Conservation (phyloP, 1,140 invertebrate species). For the Meloidogyne chitwoodi region DNA sequence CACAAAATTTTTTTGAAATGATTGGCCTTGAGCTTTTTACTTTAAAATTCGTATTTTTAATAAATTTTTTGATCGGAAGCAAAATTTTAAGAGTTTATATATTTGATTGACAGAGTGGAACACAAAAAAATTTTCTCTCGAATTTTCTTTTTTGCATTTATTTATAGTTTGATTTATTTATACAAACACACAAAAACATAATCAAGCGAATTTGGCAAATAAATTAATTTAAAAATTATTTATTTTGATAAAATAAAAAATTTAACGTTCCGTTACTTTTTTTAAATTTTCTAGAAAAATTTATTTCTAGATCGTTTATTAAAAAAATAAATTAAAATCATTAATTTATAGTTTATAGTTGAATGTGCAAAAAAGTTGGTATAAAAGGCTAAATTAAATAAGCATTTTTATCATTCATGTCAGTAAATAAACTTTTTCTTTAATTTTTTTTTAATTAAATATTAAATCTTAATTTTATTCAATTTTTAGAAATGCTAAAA, state of each 20-base stretch:
- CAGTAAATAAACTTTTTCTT: no score
- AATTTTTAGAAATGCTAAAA: no score
- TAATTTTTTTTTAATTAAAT: no score
- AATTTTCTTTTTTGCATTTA: background rate
- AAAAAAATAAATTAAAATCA: background rate
- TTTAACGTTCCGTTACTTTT: background rate
- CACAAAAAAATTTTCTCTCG: background rate
- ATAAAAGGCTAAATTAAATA: background rate
- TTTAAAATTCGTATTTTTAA: background rate
- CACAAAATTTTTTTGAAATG: background rate
- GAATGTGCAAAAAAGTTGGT: background rate
- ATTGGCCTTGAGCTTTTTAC: background rate
- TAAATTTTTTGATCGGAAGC: background rate
- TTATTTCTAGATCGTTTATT: background rate
- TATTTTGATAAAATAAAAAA: background rate
- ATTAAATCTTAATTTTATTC: no score
- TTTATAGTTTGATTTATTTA: background rate
- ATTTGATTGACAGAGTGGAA: background rate
- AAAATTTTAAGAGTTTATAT: background rate
- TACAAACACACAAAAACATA: background rate
- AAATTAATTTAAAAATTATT: no score
- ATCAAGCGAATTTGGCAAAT: background rate
- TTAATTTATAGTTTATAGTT: background rate
- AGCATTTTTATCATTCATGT: background rate
- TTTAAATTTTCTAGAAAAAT: no score